phyloP scores from a whole-genome alignment of 2,113 vertebrate genomes.

The Lucifuga dentata region DNA sequence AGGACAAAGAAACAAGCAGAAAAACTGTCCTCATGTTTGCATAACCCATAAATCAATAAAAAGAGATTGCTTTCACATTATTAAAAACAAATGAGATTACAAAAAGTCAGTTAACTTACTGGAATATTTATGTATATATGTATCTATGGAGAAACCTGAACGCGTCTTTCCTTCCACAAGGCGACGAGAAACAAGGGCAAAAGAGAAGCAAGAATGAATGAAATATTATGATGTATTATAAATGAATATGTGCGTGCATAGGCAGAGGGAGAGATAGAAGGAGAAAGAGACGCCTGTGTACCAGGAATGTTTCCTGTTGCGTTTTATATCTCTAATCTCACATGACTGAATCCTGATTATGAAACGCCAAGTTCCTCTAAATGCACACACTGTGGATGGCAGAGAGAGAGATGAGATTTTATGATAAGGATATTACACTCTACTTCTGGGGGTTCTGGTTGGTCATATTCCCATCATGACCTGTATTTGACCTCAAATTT shows the following conservation, averaged over 20 bases:
- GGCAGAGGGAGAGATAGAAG: conserved; percentile 17
- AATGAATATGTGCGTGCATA: conserved; percentile 6
- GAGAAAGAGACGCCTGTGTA: conserved; percentile 33
- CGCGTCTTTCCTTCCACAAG: conserved; percentile 11
- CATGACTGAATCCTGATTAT: conserved; percentile 36
- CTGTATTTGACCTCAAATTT: conserved; percentile 2
- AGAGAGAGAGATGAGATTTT: conserved; percentile 7
- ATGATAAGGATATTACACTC: conserved; percentile 37
- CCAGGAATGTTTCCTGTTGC: conserved; percentile 38
- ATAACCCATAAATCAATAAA: conserved; percentile 55
- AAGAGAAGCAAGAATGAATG: background rate
- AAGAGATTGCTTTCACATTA: conserved; percentile 49
- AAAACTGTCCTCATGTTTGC: conserved; percentile 45
- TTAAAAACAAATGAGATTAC: conserved; percentile 64
- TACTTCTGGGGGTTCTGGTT: background rate
- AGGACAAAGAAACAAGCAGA: no score
- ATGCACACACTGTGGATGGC: conserved; percentile 3
- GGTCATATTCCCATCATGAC: conserved; percentile 6
- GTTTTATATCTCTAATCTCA: conserved; percentile 52
- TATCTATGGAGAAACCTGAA: background rate
- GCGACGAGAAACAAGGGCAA: background rate
- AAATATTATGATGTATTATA: background rate
- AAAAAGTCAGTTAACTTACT: conserved; percentile 43
- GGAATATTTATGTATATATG: conserved; percentile 30
- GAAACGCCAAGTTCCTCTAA: conserved; percentile 25